Conservation (phyloP, 64 coral and sea anemone species). For the Trachythela sp. region DNA sequence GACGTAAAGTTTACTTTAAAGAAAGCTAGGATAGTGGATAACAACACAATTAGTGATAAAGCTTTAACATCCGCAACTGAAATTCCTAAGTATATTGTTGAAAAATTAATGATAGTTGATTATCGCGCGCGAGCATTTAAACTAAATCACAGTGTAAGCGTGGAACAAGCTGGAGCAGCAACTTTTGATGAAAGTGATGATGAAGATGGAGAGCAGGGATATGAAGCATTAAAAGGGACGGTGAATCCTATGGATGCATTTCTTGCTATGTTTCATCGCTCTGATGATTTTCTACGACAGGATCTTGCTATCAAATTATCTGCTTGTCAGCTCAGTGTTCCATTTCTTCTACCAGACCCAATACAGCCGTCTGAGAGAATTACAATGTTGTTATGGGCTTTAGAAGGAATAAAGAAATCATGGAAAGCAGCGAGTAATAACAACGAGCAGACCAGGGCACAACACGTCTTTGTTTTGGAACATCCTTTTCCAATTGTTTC, state of each 20-base stretch:
- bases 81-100: conserved; percentile 1
- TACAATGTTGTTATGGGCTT: neutral
- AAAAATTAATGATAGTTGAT: conserved; percentile 3
- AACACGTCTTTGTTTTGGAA: neutral
- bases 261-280: neutral
- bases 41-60: neutral
- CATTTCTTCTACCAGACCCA: neutral
- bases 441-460: neutral
- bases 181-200: neutral
- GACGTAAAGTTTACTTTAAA: neutral
- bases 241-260: neutral
- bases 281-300: neutral
- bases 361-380: neutral
- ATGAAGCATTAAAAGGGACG: neutral
- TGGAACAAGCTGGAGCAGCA: neutral
- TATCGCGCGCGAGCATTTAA: neutral
- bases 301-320: neutral
- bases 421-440: neutral
- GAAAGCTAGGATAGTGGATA: neutral
- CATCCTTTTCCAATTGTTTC: neutral
- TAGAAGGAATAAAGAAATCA: conserved; percentile 7
- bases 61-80: neutral
- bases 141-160: neutral
- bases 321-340: neutral
- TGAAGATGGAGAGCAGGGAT: neutral